Conservation (phyloP, 2,888 invertebrate species). For the Aphidoletes aphidimyza region DNA sequence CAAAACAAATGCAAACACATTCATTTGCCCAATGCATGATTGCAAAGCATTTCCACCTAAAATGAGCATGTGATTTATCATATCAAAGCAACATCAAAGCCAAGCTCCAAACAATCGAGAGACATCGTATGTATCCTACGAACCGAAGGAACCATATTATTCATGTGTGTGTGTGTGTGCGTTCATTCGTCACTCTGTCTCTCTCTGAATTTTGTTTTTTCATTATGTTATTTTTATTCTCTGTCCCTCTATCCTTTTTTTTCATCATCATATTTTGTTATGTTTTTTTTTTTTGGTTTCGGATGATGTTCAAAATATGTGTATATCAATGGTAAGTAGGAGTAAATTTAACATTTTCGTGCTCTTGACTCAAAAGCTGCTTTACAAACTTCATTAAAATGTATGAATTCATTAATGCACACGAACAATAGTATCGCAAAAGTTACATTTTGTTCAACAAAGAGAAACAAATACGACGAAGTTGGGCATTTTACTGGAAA, state of each 20-base stretch:
- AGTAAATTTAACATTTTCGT: slow-evolving; percentile 14
- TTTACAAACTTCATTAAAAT: slow-evolving; percentile 46
- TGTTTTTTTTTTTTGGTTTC: not conserved
- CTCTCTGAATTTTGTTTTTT: too few relatives aligned
- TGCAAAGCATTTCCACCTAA: not conserved
- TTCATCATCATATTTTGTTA: too few relatives aligned
- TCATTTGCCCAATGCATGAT: not conserved
- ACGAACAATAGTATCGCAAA: slow-evolving; percentile 26
- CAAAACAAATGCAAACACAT: slow-evolving; percentile 9
- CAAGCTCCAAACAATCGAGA: not conserved
- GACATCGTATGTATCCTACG: too few relatives aligned
- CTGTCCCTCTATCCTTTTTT: too few relatives aligned
- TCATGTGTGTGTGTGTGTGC: too few relatives aligned
- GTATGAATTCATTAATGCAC: slow-evolving; percentile 44
- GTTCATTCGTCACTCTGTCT: too few relatives aligned
- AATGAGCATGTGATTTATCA: slow-evolving; percentile 7
- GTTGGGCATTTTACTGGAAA: not conserved
- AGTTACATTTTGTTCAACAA: slow-evolving; percentile 22
- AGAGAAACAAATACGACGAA: slow-evolving; percentile 29
- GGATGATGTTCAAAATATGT: too few relatives aligned
- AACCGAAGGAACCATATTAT: not conserved
- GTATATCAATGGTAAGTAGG: too few relatives aligned
- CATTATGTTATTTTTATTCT: too few relatives aligned
- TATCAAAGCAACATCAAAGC: slow-evolving; percentile 20
- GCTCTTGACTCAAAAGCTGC: slow-evolving; percentile 39